Evolutionary conservation across 2,888 invertebrate species (phyloP).

Genomic region (Eristalis tenax): DNA sequence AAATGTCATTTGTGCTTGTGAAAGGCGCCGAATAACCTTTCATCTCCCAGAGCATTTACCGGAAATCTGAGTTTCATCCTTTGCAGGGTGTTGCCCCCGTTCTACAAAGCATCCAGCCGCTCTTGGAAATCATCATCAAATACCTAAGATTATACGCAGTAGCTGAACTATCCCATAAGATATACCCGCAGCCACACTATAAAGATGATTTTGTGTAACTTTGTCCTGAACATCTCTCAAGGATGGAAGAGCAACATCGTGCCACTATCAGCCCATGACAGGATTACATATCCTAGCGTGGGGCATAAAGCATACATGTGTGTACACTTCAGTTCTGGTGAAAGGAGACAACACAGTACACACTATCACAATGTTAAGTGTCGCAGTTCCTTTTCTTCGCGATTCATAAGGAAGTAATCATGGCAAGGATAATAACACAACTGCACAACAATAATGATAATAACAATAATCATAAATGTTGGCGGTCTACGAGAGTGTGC

Average conservation of each 20-base stretch:
- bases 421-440: slow-evolving; percentile 67
- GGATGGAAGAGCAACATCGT: background rate
- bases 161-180: background rate
- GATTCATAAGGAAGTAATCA: slow-evolving; percentile 67
- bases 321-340: background rate
- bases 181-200: too few relatives aligned
- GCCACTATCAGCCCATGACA: background rate
- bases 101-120: background rate
- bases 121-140: background rate
- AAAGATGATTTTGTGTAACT: background rate
- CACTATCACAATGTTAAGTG: slow-evolving; percentile 47
- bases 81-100: too few relatives aligned
- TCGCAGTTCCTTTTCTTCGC: slow-evolving; percentile 50
- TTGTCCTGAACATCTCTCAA: background rate
- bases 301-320: background rate
- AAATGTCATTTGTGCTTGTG: too few relatives aligned
- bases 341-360: background rate
- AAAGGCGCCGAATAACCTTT: background rate
- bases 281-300: background rate
- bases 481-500: slow-evolving; percentile 63
- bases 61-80: background rate
- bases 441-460: slow-evolving; percentile 67
- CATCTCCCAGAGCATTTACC: background rate
- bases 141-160: background rate
- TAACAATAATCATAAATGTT: slow-evolving; percentile 71